Percentiles rank a stretch among this genome's conserved stretches.
Conservation (phyloP, 1,140 invertebrate species). For the Zophobas morio region DNA sequence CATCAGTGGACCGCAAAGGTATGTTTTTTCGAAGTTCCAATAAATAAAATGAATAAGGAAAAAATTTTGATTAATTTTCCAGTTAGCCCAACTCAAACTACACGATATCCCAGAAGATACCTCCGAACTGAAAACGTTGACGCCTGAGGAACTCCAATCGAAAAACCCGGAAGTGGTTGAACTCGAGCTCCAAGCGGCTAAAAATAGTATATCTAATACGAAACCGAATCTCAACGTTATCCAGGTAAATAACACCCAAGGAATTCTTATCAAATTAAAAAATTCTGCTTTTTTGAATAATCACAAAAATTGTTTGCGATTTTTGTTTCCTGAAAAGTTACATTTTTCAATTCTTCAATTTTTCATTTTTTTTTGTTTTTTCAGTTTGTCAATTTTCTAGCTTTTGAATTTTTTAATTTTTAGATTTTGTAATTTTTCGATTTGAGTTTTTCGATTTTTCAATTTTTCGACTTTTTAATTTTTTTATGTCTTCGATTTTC, state of each 20-base stretch:
- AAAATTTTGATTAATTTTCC: conserved; percentile 52
- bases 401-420: too few relatives aligned
- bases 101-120: conserved; percentile 76
- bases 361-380: too few relatives aligned
- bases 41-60: background rate
- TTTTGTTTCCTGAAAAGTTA: background rate
- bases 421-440: too few relatives aligned
- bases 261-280: background rate
- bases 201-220: conserved; percentile 77
- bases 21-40: background rate
- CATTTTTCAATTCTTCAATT: too few relatives aligned
- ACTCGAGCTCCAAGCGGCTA: conserved; percentile 75
- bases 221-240: conserved; percentile 88
- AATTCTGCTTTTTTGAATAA: background rate
- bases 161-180: conserved; percentile 75
- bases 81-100: conserved; percentile 78
- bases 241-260: conserved; percentile 69
- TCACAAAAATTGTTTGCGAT: background rate
- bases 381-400: too few relatives aligned
- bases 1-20: conserved; percentile 58
- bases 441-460: too few relatives aligned
- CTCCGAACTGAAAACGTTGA: conserved; percentile 73
- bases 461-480: too few relatives aligned
- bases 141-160: conserved; percentile 79
- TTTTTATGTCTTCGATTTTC: too few relatives aligned